phyloP scores from a whole-genome alignment of 2,113 vertebrate species.

The Gallinago media region DNA sequence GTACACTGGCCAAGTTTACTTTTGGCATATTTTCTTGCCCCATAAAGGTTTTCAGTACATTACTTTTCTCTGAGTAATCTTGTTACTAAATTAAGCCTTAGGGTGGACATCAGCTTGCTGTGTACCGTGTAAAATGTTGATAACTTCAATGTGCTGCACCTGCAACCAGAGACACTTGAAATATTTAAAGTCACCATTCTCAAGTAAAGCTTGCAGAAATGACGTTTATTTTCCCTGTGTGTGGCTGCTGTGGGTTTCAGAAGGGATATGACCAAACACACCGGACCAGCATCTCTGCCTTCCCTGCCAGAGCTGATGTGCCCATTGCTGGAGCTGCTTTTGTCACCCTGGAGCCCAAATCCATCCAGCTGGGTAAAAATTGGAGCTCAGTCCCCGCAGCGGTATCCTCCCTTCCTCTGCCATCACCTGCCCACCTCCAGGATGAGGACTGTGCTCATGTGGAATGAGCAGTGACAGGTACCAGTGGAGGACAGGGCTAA shows the following conservation, averaged over 20 bases:
- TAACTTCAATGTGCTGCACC: background rate
- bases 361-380: background rate
- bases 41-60: conserved; percentile 29
- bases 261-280: background rate
- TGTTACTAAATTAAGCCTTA: conserved; percentile 41
- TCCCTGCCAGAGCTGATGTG: background rate
- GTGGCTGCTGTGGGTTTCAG: background rate
- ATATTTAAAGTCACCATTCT: background rate
- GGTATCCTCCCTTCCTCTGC: background rate
- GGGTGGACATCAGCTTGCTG: background rate
- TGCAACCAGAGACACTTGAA: background rate
- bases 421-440: background rate
- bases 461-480: background rate
- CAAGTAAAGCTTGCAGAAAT: background rate
- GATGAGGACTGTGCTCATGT: background rate
- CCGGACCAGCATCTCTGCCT: background rate
- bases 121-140: background rate
- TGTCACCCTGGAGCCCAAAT: background rate
- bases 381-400: background rate
- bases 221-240: background rate
- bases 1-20: conserved; percentile 37
- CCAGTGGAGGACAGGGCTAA: background rate
- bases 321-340: background rate
- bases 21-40: conserved; percentile 23
- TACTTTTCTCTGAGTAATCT: conserved; percentile 54